Evolutionary conservation across 1,140 invertebrate genomes (phyloP), one percentile per base, ranked within the genome.

Genomic region (Theocolax elegans): DNA sequence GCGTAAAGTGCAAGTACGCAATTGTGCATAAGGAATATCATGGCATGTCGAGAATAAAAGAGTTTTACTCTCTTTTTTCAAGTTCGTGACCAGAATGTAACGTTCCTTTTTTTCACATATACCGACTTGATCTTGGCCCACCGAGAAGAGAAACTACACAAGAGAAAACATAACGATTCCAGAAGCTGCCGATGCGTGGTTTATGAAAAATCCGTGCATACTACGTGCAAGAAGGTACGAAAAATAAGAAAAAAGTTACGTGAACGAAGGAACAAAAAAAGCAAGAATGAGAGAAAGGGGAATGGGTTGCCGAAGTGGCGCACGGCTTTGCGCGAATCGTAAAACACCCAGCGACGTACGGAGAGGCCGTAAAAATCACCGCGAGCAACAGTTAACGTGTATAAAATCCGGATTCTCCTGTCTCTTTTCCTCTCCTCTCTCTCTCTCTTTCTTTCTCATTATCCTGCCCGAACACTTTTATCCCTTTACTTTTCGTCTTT

Each of bases 71-170:
- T 76, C 70, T 72, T 67, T 51, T 65, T 68, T 46, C 56, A 71
- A 72, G 75, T 76, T 76, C 77, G 77, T 78, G 77, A 78, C 75
- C 72, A 67, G 77, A 76, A 78, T 78, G 72, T 72, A 72, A 75
- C 72, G 56, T 58, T 66, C 67, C 69, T 71, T 71, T n/a, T n/a
- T n/a, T n/a, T n/a, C n/a, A n/a, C n/a, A 72, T 75, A 64, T 71
- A 69, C 46, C 44, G 67, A 48, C 29, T 1, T 0, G 27, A 53
- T 29, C 40, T 13, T 15, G 25, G 29, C 17, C 12, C 10, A 38
- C 62, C 6, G 19, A 17, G 25, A 63, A 27, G 25, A 31, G n/a
- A n/a, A n/a, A n/a, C n/a, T n/a, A n/a, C n/a, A n/a, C n/a, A n/a
- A n/a, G n/a, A n/a, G n/a, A n/a, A n/a, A n/a, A n/a, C n/a, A n/a